A percentile compares a stretch with the other conserved stretches of the same genome.
Evolutionary conservation across 2,888 invertebrate species (phyloP).

Genomic region (Cheilosia variabilis): DNA sequence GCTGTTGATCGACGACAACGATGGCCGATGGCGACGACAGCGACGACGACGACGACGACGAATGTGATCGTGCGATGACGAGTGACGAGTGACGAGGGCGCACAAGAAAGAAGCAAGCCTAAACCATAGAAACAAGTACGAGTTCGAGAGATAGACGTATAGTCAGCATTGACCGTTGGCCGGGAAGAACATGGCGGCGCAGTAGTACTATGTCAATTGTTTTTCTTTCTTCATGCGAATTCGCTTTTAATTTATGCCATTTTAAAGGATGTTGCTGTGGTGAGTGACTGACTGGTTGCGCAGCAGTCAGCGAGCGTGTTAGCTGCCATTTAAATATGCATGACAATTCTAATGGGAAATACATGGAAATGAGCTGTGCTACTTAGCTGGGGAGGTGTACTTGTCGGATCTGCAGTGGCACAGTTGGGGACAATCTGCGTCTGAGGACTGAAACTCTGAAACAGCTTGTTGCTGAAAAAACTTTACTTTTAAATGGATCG

Average conservation of each 20-base stretch:
- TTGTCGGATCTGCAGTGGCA: slow-evolving; percentile 23
- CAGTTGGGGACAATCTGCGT: too few species aligned
- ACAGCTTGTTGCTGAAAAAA: too few species aligned
- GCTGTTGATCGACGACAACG: slow-evolving; percentile 54
- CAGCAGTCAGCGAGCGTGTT: slow-evolving; percentile 67
- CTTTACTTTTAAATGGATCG: too few species aligned
- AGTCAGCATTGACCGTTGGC: slow-evolving; percentile 47
- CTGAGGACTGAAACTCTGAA: too few species aligned
- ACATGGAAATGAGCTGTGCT: slow-evolving; percentile 68
- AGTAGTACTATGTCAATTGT: slow-evolving; percentile 46
- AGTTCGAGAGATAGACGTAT: slow-evolving; percentile 11
- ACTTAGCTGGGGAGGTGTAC: slow-evolving; percentile 26
- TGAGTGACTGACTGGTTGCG: slow-evolving; percentile 70
- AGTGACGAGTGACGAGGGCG: slow-evolving; percentile 5
- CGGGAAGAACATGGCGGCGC: slow-evolving; percentile 70
- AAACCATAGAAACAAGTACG: slow-evolving; percentile 5
- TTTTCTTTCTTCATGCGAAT: not conserved
- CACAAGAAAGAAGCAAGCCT: slow-evolving; percentile 14
- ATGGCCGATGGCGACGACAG: slow-evolving; percentile 26
- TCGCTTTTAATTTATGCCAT: slow-evolving; percentile 70
- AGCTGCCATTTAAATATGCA: slow-evolving; percentile 75
- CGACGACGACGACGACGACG: slow-evolving; percentile 16
- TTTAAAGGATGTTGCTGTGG: slow-evolving; percentile 70
- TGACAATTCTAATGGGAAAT: slow-evolving; percentile 73
- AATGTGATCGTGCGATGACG: not conserved